phyloP scores from a whole-genome alignment of 2,888 invertebrate genomes.

The Galerucella nymphaeae region DNA sequence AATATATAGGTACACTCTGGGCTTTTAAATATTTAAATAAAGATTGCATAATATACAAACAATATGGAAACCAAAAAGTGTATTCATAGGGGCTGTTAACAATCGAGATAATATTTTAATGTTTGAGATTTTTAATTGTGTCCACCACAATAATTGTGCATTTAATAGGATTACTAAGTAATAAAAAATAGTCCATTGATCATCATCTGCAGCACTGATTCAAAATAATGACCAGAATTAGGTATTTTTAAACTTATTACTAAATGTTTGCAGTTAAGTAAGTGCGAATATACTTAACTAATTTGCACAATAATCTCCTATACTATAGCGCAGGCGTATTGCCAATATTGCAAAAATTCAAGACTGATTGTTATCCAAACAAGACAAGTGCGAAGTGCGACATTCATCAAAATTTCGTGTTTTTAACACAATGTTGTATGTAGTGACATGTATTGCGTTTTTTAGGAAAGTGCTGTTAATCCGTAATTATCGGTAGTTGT shows the following conservation, averaged over 20 bases:
- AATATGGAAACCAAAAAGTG: too few relatives aligned
- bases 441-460: slow-evolving; percentile 47
- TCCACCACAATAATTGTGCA: too few relatives aligned
- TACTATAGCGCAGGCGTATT: slow-evolving; percentile 52
- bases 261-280: background rate
- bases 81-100: too few relatives aligned
- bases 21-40: too few relatives aligned
- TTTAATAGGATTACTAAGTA: too few relatives aligned
- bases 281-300: background rate
- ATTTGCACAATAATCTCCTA: slow-evolving; percentile 4
- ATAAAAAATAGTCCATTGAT: too few relatives aligned
- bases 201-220: too few relatives aligned
- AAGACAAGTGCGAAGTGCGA: slow-evolving; percentile 63
- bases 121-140: too few relatives aligned
- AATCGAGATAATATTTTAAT: too few relatives aligned
- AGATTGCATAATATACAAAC: too few relatives aligned
- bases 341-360: slow-evolving; percentile 50
- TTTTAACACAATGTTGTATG: slow-evolving; percentile 46
- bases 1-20: too few relatives aligned
- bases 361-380: slow-evolving; percentile 51
- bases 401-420: slow-evolving; percentile 46
- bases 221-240: too few relatives aligned
- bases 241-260: background rate
- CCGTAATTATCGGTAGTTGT: slow-evolving; percentile 40
- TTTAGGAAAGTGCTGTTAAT: slow-evolving; percentile 39